A percentile compares a stretch with the other conserved stretches of the same genome.
These are phyloP conservation scores for Gracilinanus agilis DNA, from an alignment of 2,113 vertebrate genomes.

Conservation along the genomic window DNA sequence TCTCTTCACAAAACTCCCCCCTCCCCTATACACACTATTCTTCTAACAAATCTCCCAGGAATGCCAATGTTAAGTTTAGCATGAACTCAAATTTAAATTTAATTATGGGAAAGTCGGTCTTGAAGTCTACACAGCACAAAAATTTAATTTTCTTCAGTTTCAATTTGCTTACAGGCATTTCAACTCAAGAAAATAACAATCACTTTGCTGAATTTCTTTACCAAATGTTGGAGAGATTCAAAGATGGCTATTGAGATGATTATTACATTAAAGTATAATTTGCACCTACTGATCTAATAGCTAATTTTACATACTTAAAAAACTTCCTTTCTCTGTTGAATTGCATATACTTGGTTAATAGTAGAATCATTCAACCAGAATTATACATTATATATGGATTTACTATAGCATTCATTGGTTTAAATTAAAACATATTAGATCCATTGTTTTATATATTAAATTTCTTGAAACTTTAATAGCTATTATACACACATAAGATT, in stretches of 20 bases:
- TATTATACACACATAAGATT: neutral
- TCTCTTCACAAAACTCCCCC: neutral
- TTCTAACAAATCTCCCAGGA: constrained; percentile 39
- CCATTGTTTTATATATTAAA: constrained; percentile 10
- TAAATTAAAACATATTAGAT: constrained; percentile 40
- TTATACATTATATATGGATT: neutral
- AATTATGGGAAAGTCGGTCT: constrained; percentile 53
- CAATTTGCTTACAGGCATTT: constrained; percentile 57
- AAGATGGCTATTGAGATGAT: neutral
- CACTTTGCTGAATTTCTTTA: constrained; percentile 3
- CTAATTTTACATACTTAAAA: constrained; percentile 47
- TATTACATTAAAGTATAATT: constrained; percentile 36
- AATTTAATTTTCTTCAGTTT: constrained; percentile 58
- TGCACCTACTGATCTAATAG: neutral
- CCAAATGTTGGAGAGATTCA: constrained; percentile 24
- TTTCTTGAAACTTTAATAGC: neutral
- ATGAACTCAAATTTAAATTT: constrained; percentile 58
- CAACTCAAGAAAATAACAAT: constrained; percentile 39
- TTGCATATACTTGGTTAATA: constrained; percentile 11
- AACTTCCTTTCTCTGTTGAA: neutral
- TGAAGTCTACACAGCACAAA: constrained; percentile 26
- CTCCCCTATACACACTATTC: neutral
- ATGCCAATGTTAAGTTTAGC: neutral
- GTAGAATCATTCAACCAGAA: constrained; percentile 25
- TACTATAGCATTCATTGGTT: constrained; percentile 18